Evolutionary conservation across 2,113 vertebrate genomes (phyloP).

Genomic region (Hymenochirus boettgeri): DNA sequence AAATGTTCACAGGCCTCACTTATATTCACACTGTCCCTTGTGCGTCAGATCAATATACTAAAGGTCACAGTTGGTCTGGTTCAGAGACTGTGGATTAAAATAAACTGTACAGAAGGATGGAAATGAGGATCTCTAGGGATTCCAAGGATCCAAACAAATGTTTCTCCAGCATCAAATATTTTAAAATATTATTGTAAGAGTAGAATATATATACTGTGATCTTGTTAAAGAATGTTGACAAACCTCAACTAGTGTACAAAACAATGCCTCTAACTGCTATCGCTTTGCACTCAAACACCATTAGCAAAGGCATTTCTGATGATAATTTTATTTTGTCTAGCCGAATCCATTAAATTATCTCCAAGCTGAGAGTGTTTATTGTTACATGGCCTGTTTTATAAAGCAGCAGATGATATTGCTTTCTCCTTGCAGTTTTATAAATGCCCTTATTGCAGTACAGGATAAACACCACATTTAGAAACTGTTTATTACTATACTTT

Average conservation of each 20-base stretch:
- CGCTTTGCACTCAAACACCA: conserved; percentile 36
- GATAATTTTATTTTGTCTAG: conserved; percentile 39
- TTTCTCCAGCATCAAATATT: too few relatives aligned
- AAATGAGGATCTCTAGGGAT: too few relatives aligned
- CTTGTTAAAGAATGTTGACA: conserved; percentile 25
- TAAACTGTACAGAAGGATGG: too few relatives aligned
- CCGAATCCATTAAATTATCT: conserved; percentile 38
- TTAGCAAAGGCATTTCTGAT: conserved; percentile 38
- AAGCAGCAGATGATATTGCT: conserved; percentile 21
- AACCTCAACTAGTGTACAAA: conserved; percentile 21
- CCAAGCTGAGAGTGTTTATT: conserved; percentile 22
- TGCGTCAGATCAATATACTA: too few relatives aligned
- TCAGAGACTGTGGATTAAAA: too few relatives aligned
- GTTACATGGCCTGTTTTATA: conserved; percentile 24
- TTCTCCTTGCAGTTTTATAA: conserved; percentile 21
- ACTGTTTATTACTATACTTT: not conserved
- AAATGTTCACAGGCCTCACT: too few relatives aligned
- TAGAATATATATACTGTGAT: conserved; percentile 20
- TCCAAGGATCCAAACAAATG: too few relatives aligned
- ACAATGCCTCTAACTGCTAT: conserved; percentile 29
- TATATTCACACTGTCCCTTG: too few relatives aligned
- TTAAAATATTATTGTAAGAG: too few relatives aligned
- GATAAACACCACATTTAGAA: not conserved
- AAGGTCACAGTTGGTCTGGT: too few relatives aligned
- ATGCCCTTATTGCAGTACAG: conserved; percentile 18